phyloP scores from a whole-genome alignment of 2,888 invertebrate genomes.

The Holacanthella duospinosa region DNA sequence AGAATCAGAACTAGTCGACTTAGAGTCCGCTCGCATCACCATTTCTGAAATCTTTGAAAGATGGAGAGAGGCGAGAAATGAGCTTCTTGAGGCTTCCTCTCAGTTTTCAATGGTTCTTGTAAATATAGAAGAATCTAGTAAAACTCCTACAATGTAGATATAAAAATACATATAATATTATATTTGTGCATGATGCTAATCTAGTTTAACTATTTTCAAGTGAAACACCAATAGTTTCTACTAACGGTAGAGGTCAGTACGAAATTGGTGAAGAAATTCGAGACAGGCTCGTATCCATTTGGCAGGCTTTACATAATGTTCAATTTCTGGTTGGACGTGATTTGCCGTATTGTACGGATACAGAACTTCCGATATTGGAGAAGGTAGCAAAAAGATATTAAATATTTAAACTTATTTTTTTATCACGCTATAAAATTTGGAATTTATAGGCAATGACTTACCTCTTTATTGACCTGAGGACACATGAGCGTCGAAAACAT shows the following conservation, averaged over 20 bases:
- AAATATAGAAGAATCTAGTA: background rate
- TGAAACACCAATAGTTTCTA: background rate
- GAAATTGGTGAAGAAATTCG: constrained; percentile 34
- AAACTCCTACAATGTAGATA: background rate
- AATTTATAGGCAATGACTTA: constrained; percentile 31
- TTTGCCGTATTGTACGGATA: constrained; percentile 33
- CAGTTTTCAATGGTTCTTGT: background rate
- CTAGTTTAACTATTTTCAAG: background rate
- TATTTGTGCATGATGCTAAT: background rate
- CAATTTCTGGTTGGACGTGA: constrained; percentile 29
- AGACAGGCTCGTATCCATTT: constrained; percentile 32
- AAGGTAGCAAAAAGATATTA: constrained; percentile 19
- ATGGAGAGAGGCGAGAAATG: constrained; percentile 27
- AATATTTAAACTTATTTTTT: no score
- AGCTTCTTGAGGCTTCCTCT: background rate
- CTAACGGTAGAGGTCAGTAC: constrained; percentile 12
- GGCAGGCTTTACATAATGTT: constrained; percentile 31
- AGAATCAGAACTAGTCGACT: constrained; percentile 24
- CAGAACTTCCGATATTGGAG: constrained; percentile 28
- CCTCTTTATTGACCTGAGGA: constrained; percentile 34
- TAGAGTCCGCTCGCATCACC: constrained; percentile 29
- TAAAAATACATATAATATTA: background rate
- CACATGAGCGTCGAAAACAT: constrained; percentile 27
- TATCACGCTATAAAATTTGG: background rate
- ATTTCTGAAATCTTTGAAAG: constrained; percentile 34